Conservation (phyloP, 1,140 invertebrate species). For the Pachypsylla venusta region DNA sequence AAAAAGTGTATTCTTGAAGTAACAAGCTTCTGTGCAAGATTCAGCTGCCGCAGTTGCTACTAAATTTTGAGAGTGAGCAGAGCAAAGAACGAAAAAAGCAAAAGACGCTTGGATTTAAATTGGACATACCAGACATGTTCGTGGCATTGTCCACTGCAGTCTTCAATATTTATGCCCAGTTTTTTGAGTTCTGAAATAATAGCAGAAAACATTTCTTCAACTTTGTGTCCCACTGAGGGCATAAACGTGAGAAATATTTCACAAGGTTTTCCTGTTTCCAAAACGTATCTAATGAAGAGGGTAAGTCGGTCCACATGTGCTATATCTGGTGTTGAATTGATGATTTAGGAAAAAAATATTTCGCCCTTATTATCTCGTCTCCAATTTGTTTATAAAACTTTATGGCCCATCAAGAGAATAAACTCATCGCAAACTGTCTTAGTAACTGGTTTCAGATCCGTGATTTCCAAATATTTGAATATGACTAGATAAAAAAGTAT, state of each 20-base stretch:
- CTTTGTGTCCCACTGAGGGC: conserved; percentile 16
- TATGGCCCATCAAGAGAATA: too few species aligned
- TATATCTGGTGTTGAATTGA: conserved; percentile 31
- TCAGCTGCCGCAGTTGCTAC: conserved; percentile 26
- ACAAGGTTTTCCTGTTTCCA: conserved; percentile 12
- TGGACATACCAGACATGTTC: conserved; percentile 27
- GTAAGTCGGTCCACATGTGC: too few species aligned
- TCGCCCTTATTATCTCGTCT: conserved; percentile 25
- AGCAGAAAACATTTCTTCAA: conserved; percentile 9
- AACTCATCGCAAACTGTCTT: too few species aligned
- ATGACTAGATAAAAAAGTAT: conserved; percentile 28
- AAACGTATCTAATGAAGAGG: conserved; percentile 28
- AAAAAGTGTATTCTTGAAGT: too few species aligned
- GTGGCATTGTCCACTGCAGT: conserved; percentile 25
- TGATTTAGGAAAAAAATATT: conserved; percentile 30
- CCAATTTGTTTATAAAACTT: conserved; percentile 23
- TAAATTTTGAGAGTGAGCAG: conserved; percentile 28
- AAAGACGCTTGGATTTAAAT: conserved; percentile 20
- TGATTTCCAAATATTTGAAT: conserved; percentile 27
- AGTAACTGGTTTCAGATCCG: conserved; percentile 26
- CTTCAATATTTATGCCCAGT: conserved; percentile 21
- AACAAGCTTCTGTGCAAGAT: conserved; percentile 22
- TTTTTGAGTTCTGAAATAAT: conserved; percentile 17
- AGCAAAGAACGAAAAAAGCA: conserved; percentile 25
- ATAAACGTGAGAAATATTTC: conserved; percentile 18